phyloP scores from a whole-genome alignment of 2,888 invertebrate genomes.

The Ichneumoninae sp. region DNA sequence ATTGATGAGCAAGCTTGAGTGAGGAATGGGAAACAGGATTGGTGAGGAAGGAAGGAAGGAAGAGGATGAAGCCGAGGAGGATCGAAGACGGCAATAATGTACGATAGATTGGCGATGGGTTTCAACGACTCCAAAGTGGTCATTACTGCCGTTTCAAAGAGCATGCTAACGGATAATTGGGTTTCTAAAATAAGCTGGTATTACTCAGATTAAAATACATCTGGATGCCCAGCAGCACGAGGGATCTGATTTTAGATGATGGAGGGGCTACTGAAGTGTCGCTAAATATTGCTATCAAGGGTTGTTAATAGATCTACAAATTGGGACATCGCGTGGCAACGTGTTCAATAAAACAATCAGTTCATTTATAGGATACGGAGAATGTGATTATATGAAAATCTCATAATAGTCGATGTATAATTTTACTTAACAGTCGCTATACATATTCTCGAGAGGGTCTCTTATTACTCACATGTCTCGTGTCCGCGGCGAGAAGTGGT shows the following conservation, averaged over 20 bases:
- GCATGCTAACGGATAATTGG: constrained; percentile 22
- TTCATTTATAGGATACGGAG: background rate
- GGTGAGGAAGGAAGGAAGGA: background rate
- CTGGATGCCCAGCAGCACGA: constrained; percentile 24
- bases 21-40: background rate
- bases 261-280: background rate
- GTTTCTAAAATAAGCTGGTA: constrained; percentile 13
- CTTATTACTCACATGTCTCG: constrained; percentile 86
- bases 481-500: constrained; percentile 87
- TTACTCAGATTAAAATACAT: constrained; percentile 59
- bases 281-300: background rate
- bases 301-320: too few relatives aligned
- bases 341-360: background rate
- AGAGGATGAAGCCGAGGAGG: background rate
- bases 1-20: constrained; percentile 12
- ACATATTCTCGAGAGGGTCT: constrained; percentile 54
- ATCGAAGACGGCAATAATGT: constrained; percentile 33
- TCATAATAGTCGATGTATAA: background rate
- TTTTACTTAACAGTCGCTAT: constrained; percentile 8
- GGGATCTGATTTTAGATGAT: too few relatives aligned
- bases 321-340: too few relatives aligned
- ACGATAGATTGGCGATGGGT: constrained; percentile 52
- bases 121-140: constrained; percentile 50
- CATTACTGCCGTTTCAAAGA: constrained; percentile 27
- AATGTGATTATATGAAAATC: background rate